Evolutionary conservation across 1,140 invertebrate species (phyloP).

Genomic region (Popillia japonica): DNA sequence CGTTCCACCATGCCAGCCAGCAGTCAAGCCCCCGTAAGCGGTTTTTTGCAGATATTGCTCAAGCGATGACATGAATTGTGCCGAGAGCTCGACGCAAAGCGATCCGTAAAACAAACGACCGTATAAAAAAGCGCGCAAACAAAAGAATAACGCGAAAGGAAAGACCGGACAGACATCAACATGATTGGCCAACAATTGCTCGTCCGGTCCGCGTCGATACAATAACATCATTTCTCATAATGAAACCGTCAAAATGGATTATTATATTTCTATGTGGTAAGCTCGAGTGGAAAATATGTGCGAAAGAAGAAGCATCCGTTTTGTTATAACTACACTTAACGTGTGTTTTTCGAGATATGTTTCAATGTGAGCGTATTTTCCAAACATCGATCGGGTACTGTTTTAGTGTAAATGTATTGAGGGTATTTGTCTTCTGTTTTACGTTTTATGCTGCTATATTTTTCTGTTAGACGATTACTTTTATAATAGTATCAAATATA

Average conservation of each 20-base stretch:
- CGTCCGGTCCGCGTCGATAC: neutral
- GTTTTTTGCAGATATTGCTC: conserved; percentile 4
- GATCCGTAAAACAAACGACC: conserved; percentile 30
- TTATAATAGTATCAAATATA: too few relatives aligned
- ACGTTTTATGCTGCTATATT: too few relatives aligned
- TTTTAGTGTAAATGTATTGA: too few relatives aligned
- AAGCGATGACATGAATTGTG: conserved; percentile 1
- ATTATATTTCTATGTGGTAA: neutral
- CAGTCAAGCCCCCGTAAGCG: neutral
- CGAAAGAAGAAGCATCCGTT: too few relatives aligned
- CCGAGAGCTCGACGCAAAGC: neutral
- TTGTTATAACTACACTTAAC: too few relatives aligned
- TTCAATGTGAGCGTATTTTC: too few relatives aligned
- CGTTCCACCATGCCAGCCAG: neutral
- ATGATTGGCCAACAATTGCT: conserved; percentile 19
- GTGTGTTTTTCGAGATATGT: too few relatives aligned
- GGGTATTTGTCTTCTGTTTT: too few relatives aligned
- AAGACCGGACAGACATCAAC: conserved; percentile 14
- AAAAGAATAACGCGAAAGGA: conserved; percentile 8
- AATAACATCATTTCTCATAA: neutral
- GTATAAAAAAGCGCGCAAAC: conserved; percentile 16
- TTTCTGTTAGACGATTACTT: too few relatives aligned
- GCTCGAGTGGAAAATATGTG: neutral
- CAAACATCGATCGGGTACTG: too few relatives aligned
- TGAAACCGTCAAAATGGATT: conserved; percentile 11